Evolutionary conservation across 2,888 invertebrate species (phyloP).

Genomic region (Volucella inflata): DNA sequence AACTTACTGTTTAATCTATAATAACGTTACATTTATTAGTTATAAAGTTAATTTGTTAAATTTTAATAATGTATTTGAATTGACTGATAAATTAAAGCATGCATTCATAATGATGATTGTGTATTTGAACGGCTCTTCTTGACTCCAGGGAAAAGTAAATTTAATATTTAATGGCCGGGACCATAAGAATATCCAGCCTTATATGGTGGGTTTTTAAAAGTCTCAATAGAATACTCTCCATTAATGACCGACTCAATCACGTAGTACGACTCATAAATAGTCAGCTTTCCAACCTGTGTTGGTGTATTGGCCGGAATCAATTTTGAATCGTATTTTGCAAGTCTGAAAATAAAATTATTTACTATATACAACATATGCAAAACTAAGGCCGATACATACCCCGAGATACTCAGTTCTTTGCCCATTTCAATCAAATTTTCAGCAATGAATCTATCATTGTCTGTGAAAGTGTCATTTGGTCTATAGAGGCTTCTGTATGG

Average conservation of each 20-base stretch:
- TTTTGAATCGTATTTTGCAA: neutral
- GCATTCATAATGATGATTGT: no score
- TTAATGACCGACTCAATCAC: neutral
- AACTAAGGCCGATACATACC: neutral
- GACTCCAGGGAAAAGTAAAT: no score
- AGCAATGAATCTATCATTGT: neutral
- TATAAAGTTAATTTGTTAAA: no score
- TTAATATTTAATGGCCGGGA: no score
- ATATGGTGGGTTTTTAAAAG: neutral
- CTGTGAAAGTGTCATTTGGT: neutral
- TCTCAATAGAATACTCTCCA: neutral
- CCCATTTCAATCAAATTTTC: constrained; percentile 38
- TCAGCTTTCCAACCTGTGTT: constrained; percentile 7
- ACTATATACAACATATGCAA: neutral
- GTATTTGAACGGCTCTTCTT: no score
- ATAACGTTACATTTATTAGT: no score
- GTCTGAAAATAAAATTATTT: neutral
- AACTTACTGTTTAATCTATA: no score
- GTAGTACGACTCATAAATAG: neutral
- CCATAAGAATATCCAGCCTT: no score
- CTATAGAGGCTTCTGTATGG: neutral
- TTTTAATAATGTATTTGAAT: no score
- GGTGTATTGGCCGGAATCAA: constrained; percentile 18
- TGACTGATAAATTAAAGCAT: no score
- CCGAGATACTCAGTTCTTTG: neutral